Percentiles rank a stretch among this genome's conserved stretches.
phyloP scores from a whole-genome alignment of 2,888 invertebrate genomes.

The Dasysyrphus albostriatus region DNA sequence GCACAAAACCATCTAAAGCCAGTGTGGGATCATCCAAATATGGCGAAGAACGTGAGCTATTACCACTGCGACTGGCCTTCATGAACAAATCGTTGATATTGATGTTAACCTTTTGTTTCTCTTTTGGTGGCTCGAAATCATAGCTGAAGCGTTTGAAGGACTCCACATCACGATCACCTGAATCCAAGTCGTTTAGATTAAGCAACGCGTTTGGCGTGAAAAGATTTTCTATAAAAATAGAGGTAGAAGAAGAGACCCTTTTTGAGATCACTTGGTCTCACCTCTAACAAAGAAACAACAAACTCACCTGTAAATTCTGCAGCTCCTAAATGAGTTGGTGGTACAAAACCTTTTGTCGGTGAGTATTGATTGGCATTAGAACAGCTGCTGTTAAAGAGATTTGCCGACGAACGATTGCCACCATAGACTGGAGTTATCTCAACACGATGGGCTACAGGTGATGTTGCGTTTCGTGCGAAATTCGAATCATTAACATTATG shows the following conservation, averaged over 20 bases:
- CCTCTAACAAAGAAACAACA: conserved; percentile 29
- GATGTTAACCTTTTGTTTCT: conserved; percentile 91
- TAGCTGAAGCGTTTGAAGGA: conserved; percentile 94
- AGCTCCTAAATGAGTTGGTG: conserved; percentile 50
- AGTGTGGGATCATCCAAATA: conserved; percentile 80
- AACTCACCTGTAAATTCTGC: conserved; percentile 67
- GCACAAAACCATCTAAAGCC: conserved; percentile 81
- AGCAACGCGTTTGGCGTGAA: conserved; percentile 93
- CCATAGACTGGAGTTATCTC: conserved; percentile 83
- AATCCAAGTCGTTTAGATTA: conserved; percentile 91
- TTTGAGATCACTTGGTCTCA: conserved; percentile 69
- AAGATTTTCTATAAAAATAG: conserved; percentile 85
- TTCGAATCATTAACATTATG: conserved; percentile 84
- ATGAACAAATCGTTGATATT: conserved; percentile 91
- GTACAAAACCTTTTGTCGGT: conserved; percentile 61
- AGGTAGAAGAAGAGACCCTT: conserved; percentile 58
- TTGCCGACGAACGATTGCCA: conserved; percentile 78
- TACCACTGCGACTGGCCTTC: conserved; percentile 77
- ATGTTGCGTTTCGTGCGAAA: conserved; percentile 81
- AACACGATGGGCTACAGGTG: conserved; percentile 82
- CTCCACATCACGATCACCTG: conserved; percentile 92
- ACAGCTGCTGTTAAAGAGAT: conserved; percentile 79
- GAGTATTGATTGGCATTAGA: conserved; percentile 62
- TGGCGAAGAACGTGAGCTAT: conserved; percentile 81
- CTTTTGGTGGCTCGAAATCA: conserved; percentile 91